phyloP scores from a whole-genome alignment of 2,113 vertebrate species.

The Zosterops borbonicus region DNA sequence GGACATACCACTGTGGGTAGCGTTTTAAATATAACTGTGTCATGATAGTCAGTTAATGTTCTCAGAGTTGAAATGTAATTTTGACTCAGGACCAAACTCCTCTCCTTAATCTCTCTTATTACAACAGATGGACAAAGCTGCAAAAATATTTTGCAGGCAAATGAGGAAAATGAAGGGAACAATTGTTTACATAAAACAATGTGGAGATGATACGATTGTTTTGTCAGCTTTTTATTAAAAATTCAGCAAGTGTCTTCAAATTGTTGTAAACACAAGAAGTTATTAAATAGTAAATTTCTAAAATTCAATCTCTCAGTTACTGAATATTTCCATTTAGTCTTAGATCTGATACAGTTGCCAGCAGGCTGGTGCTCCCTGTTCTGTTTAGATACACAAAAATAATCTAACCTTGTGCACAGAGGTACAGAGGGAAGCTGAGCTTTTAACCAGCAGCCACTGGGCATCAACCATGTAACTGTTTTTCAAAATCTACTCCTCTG shows the following conservation, averaged over 20 bases:
- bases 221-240: constrained; percentile 28
- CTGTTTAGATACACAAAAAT: not conserved
- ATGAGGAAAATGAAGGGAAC: not conserved
- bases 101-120: not conserved
- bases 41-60: not conserved
- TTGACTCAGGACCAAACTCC: not conserved
- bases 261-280: not conserved
- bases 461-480: not conserved
- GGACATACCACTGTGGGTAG: not conserved
- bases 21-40: not conserved
- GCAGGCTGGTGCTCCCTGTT: not conserved
- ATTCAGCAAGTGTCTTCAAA: constrained; percentile 15
- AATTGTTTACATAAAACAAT: not conserved
- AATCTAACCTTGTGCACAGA: not conserved
- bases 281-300: constrained; percentile 19
- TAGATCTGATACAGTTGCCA: not conserved
- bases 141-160: not conserved
- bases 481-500: not conserved
- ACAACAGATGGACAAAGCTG: not conserved
- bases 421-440: not conserved
- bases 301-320: not conserved
- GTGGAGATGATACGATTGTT: not conserved
- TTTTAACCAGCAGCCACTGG: not conserved
- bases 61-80: not conserved
- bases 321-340: not conserved